A percentile compares a stretch with the other conserved stretches of the same genome.
Conservation (phyloP, 1,140 invertebrate genomes). For the Eciton burchellii region DNA sequence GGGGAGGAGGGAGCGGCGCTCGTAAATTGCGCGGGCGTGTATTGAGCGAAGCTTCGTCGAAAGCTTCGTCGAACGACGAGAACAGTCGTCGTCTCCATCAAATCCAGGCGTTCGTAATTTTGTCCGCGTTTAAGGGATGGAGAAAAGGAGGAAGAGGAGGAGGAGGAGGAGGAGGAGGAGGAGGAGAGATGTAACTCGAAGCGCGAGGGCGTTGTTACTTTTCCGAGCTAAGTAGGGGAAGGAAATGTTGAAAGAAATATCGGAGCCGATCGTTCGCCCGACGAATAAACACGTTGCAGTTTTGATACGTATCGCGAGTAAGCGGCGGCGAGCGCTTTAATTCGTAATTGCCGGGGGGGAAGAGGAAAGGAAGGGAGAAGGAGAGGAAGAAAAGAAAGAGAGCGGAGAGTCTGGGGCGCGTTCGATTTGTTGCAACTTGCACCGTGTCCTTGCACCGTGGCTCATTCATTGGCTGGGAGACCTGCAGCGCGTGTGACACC, state of each 20-base stretch:
- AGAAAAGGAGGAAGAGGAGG: too few species aligned
- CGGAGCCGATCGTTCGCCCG: constrained; percentile 11
- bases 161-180: too few species aligned
- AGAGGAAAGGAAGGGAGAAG: constrained; percentile 19
- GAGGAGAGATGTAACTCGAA: not conserved
- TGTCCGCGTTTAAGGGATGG: too few species aligned
- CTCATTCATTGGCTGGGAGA: constrained; percentile 72
- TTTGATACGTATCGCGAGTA: constrained; percentile 72
- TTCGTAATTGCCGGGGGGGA: constrained; percentile 60
- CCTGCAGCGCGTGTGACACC: constrained; percentile 68
- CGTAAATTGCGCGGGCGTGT: too few species aligned
- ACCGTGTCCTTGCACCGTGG: constrained; percentile 73
- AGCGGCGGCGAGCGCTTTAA: constrained; percentile 69
- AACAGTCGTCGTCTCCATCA: too few species aligned
- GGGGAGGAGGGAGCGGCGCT: too few species aligned
- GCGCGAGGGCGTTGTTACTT: constrained; percentile 11
- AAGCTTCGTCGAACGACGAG: too few species aligned
- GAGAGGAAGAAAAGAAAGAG: constrained; percentile 69
- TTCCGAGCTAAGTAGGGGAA: constrained; percentile 6
- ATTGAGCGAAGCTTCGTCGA: too few species aligned
- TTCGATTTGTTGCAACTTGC: constrained; percentile 69
- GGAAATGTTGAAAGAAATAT: constrained; percentile 13
- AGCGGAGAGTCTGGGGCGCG: constrained; percentile 77
- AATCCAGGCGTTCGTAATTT: too few species aligned
- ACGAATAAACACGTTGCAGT: constrained; percentile 34